Base-by-base conservation (phyloP, 2,113 vertebrate genomes). In the Alligator sinensis region DNA sequence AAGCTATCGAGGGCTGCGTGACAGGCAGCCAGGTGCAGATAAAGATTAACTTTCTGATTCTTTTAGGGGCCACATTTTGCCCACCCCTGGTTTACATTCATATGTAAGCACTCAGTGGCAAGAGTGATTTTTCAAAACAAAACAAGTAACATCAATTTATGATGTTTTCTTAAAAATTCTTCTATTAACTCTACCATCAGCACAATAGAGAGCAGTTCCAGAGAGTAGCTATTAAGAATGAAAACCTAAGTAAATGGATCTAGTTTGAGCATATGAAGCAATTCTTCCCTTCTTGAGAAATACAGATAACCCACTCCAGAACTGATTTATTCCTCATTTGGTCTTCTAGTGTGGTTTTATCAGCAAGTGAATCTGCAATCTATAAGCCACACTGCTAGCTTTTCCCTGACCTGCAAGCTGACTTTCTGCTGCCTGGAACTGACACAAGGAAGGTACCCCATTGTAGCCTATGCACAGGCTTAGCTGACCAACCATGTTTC, bases 141-240 rank as follows among this genome's bases (percentile, higher is more conserved):
- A 93, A 79, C 54, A 85, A 89, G n/a, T 91, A 58, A 38, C 84
- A 11, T 34, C 68, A 38, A 72, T 72, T 72, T 72, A 6, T 34
- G 18, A 34, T 62, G 88, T 93, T 95, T 95, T 78, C 85, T 82
- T 89, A 90, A 95, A 63, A 1, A 2, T 68, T 95, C 77, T 93
- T 90, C 64, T 92, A 79, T 60, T 75, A 61, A 68, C 82, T 95
- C 82, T 72, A 21, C 30, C 12, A 17, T 54, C 25, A 11, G 17
- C 38, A 72, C 30, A 47, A 55, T 62, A 84, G 70, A 84, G 89
- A 81, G 62, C 61, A 68, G 38, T 25, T 95, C 11, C 55, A 86
- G 72, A 74, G 70, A n/a, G 25, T 76, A 55, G 82, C 90, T 84
- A 77, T 88, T 91, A 22, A 63, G 74, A 8, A 72, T 83, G 60